These are phyloP conservation scores for Apotomis betuletana DNA, from an alignment of 2,888 invertebrate genomes.

Conservation along the genomic window DNA sequence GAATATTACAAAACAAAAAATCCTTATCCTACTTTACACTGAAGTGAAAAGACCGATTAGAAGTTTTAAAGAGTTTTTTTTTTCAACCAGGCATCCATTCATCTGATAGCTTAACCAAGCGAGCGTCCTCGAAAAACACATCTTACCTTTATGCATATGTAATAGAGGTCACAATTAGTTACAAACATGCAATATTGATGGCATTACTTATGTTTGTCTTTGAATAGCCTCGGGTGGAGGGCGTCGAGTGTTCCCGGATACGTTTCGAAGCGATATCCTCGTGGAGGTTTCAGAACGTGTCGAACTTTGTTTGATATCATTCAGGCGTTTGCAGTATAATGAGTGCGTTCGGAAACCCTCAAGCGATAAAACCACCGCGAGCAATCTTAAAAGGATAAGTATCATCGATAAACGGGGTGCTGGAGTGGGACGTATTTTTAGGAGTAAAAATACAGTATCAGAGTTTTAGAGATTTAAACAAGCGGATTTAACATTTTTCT, in stretches of 20 bases:
- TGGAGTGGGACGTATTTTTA: not conserved
- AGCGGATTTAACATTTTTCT: too few species aligned
- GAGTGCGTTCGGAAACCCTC: conserved; percentile 36
- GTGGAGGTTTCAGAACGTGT: conserved; percentile 38
- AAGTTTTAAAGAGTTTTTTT: too few species aligned
- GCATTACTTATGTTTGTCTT: conserved; percentile 31
- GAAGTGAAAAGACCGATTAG: conserved; percentile 20
- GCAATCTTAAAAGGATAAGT: conserved; percentile 23
- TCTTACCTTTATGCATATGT: conserved; percentile 36
- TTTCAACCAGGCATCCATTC: conserved; percentile 41
- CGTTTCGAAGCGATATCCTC: conserved; percentile 42
- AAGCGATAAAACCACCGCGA: conserved; percentile 16
- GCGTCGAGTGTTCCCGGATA: conserved; percentile 53
- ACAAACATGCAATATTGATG: conserved; percentile 15
- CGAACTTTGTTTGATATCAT: conserved; percentile 42
- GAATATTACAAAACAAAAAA: too few species aligned
- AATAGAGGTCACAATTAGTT: conserved; percentile 45
- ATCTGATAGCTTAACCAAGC: conserved; percentile 48
- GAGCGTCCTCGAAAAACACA: conserved; percentile 17
- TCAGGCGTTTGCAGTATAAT: conserved; percentile 37
- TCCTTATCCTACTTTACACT: too few species aligned
- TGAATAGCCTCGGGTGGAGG: conserved; percentile 48
- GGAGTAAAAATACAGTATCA: not conserved
- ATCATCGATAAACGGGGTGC: conserved; percentile 15
- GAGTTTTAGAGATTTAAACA: too few species aligned